Evolutionary conservation across 2,888 invertebrate genomes (phyloP).

Genomic region (Pristionchus entomophagus): DNA sequence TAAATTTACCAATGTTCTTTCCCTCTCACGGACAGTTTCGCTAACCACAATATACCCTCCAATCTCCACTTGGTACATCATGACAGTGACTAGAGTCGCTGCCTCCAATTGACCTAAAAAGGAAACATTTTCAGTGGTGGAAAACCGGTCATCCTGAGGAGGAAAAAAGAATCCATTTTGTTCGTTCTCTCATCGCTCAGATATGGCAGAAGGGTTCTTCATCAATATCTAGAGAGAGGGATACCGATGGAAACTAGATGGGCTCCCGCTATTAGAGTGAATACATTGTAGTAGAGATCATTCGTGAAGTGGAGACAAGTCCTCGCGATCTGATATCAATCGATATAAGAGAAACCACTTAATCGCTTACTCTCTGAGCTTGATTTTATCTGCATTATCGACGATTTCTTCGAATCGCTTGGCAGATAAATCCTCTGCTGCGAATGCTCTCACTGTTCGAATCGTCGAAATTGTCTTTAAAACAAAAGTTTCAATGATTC

Average conservation of each 20-base stretch:
- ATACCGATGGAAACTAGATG: constrained; percentile 73
- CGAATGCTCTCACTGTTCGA: constrained; percentile 76
- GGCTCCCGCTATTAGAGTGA: constrained; percentile 76
- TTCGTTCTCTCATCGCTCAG: too few relatives aligned
- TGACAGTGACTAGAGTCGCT: constrained; percentile 75
- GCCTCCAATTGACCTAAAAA: neutral
- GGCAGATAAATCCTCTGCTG: constrained; percentile 75
- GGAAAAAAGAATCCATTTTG: too few relatives aligned
- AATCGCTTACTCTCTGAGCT: neutral
- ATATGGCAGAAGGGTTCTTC: too few relatives aligned
- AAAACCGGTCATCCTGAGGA: too few relatives aligned
- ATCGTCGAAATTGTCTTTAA: constrained; percentile 73
- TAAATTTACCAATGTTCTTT: too few relatives aligned
- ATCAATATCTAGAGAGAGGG: too few relatives aligned
- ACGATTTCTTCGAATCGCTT: constrained; percentile 67
- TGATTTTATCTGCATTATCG: constrained; percentile 38
- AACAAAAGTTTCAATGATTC: too few relatives aligned
- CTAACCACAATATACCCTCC: constrained; percentile 58
- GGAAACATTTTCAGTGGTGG: too few relatives aligned
- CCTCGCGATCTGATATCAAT: constrained; percentile 64
- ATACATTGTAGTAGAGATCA: constrained; percentile 62
- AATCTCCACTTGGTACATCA: constrained; percentile 77
- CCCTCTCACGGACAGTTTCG: too few relatives aligned
- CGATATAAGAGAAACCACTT: too few relatives aligned
- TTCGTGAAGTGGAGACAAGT: constrained; percentile 75